phyloP scores from a whole-genome alignment of 2,113 vertebrate species.

The Conger conger region DNA sequence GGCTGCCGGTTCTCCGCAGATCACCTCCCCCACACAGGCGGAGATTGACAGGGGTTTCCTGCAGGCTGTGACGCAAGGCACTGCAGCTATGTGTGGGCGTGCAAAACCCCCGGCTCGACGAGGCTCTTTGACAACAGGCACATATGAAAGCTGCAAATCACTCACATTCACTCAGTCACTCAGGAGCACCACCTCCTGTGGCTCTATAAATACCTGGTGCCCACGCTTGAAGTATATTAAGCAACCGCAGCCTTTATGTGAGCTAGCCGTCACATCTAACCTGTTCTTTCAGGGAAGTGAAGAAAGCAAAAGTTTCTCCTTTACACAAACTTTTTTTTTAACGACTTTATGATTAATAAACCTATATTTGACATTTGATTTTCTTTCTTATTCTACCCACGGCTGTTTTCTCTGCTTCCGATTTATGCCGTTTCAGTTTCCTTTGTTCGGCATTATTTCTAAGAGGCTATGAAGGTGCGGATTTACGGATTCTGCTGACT shows the following conservation, averaged over 20 bases:
- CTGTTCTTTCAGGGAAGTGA: background rate
- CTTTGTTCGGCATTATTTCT: background rate
- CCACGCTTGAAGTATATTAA: background rate
- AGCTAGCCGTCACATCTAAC: background rate
- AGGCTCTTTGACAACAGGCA: background rate
- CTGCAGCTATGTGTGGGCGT: background rate
- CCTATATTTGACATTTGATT: background rate
- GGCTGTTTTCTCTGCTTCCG: background rate
- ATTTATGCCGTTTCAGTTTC: background rate
- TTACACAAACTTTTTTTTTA: background rate
- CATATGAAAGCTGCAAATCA: background rate
- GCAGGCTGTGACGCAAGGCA: background rate
- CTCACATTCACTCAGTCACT: background rate
- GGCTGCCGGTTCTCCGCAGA: background rate
- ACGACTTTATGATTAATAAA: background rate
- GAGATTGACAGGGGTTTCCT: background rate
- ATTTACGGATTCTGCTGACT: background rate
- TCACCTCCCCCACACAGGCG: background rate
- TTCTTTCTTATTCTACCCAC: background rate
- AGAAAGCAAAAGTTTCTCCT: background rate
- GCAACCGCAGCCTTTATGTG: background rate
- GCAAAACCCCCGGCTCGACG: slow-evolving; percentile 13
- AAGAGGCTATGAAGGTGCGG: background rate
- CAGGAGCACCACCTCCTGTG: background rate
- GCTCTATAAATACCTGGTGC: background rate